Conservation (phyloP, 2,888 invertebrate species). For the Thumatha senex region DNA sequence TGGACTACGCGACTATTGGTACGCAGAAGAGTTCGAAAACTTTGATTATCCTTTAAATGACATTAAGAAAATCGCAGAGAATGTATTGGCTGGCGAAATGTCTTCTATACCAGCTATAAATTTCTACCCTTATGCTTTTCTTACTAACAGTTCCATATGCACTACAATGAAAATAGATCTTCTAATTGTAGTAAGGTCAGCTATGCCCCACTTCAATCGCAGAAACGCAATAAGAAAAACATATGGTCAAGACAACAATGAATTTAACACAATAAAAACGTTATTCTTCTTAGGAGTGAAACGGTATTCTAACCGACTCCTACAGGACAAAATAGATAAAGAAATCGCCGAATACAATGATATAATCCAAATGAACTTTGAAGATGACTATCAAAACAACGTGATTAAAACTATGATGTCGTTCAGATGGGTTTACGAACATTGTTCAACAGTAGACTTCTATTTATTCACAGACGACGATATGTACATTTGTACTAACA, state of each 20-base stretch:
- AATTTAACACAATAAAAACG: conserved; percentile 89
- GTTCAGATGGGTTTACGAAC: conserved; percentile 90
- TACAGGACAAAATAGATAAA: conserved; percentile 82
- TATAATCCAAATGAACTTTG: conserved; percentile 91
- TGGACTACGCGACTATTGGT: conserved; percentile 88
- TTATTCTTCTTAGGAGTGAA: conserved; percentile 90
- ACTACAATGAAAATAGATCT: conserved; percentile 84
- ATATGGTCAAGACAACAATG: conserved; percentile 92
- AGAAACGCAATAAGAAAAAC: conserved; percentile 90
- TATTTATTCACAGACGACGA: conserved; percentile 96
- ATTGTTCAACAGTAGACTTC: conserved; percentile 89
- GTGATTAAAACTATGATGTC: conserved; percentile 96
- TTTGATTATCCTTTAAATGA: conserved; percentile 92
- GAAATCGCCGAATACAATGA: conserved; percentile 89
- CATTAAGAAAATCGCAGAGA: conserved; percentile 83
- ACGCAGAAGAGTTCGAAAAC: conserved; percentile 87
- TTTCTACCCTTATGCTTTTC: conserved; percentile 47
- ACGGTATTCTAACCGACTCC: conserved; percentile 56
- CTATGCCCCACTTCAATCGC: conserved; percentile 86
- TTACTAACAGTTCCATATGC: conserved; percentile 30
- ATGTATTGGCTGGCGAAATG: conserved; percentile 82
- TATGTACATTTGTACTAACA: conserved; percentile 94
- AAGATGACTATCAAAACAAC: conserved; percentile 94
- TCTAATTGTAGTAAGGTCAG: conserved; percentile 92
- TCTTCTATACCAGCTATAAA: conserved; percentile 86